These are phyloP conservation scores for Cettia cetti DNA, from an alignment of 2,113 vertebrate species.

Conservation along the genomic window DNA sequence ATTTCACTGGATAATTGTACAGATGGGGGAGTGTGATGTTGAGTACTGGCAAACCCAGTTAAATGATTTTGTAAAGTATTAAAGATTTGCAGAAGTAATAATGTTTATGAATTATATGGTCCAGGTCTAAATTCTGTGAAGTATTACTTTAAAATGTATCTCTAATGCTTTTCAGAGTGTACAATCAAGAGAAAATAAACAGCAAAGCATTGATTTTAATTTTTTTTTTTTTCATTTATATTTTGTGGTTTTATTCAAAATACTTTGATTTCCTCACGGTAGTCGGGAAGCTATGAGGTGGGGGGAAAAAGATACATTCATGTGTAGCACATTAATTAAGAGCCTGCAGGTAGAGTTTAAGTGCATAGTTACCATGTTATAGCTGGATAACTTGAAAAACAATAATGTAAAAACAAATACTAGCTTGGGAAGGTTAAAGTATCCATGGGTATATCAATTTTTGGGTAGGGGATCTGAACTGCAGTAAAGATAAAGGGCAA, in stretches of 20 bases:
- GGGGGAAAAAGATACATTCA: neutral
- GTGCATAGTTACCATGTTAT: neutral
- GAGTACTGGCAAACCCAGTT: neutral
- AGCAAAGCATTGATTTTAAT: neutral
- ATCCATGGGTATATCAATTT: neutral
- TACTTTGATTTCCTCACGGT: neutral
- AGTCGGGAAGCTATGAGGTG: neutral
- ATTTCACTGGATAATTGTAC: neutral
- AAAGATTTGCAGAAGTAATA: neutral
- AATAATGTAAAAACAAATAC: neutral
- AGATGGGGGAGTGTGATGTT: neutral
- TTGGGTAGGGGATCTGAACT: neutral
- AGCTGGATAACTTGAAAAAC: neutral
- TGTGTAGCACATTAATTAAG: neutral
- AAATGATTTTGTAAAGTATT: neutral
- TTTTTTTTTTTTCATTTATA: neutral
- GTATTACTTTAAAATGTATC: neutral
- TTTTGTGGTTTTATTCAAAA: neutral
- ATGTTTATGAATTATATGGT: neutral
- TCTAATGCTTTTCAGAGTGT: neutral
- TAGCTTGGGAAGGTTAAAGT: neutral
- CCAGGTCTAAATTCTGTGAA: neutral
- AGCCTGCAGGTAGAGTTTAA: neutral
- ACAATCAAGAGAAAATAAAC: neutral
- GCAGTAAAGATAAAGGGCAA: neutral